phyloP scores from a whole-genome alignment of 2,113 vertebrate species.

The Mus musculus region DNA sequence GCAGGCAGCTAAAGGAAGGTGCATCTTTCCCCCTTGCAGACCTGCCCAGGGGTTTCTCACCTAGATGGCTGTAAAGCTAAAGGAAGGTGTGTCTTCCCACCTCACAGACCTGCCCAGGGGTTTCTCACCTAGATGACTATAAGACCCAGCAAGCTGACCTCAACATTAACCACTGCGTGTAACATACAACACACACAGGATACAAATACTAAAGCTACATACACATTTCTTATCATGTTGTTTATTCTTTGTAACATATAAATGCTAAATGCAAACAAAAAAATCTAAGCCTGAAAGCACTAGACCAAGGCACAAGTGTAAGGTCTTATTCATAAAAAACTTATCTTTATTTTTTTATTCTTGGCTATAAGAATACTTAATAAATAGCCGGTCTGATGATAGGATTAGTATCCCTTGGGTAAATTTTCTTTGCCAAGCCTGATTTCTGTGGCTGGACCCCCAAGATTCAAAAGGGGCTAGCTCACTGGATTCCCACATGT shows the following conservation, averaged over 20 bases:
- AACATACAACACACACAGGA: not conserved
- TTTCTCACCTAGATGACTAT: too few relatives aligned
- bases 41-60: too few relatives aligned
- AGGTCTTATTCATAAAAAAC: not conserved
- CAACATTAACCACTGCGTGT: not conserved
- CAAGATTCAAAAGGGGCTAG: not conserved
- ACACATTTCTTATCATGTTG: not conserved
- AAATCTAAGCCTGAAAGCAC: not conserved
- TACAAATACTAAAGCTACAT: not conserved
- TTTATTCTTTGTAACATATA: not conserved
- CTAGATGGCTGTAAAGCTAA: not conserved
- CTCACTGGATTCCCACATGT: not conserved
- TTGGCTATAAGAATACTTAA: not conserved
- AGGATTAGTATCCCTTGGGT: not conserved
- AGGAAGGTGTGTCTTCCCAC: not conserved
- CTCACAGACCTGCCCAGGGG: not conserved
- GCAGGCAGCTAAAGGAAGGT: not conserved
- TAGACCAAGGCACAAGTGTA: constrained; percentile 7
- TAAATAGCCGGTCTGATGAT: not conserved
- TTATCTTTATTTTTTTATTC: not conserved
- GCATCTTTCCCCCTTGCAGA: not conserved
- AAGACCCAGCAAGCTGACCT: not conserved
- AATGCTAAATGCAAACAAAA: not conserved
- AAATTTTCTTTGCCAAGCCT: not conserved
- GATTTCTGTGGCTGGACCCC: not conserved